phyloP scores from a whole-genome alignment of 2,797 vertebrate genomes.

The Syndactyla subalaris region DNA sequence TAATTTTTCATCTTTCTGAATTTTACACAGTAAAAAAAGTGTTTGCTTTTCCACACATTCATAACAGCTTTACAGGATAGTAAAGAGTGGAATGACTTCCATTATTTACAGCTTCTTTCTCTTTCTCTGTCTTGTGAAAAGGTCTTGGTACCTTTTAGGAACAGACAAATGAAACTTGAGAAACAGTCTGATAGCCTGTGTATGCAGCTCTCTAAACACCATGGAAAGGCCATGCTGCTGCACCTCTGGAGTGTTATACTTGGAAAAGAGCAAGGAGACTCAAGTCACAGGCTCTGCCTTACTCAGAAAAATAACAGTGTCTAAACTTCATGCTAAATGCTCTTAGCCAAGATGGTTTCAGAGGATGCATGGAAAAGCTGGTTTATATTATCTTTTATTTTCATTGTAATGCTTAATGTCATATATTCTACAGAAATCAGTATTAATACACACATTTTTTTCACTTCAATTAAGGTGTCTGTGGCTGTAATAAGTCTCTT shows the following conservation, averaged over 20 bases:
- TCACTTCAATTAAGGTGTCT: conserved; percentile 77
- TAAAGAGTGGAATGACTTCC: not conserved
- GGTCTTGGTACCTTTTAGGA: not conserved
- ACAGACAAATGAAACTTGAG: not conserved
- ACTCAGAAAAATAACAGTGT: not conserved
- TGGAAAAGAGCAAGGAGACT: not conserved
- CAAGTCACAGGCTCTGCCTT: not conserved
- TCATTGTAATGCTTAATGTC: not conserved
- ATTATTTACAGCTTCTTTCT: not conserved
- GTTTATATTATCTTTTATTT: not conserved
- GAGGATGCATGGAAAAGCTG: not conserved
- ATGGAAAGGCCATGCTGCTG: not conserved
- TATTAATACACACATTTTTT: not conserved
- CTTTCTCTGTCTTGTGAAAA: not conserved
- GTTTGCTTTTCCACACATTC: not conserved
- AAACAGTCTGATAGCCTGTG: not conserved
- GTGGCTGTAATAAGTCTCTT: conserved; percentile 86
- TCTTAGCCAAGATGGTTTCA: not conserved
- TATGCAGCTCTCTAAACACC: not conserved
- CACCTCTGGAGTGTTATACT: not conserved
- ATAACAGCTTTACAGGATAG: not conserved
- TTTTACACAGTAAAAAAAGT: not conserved
- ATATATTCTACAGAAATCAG: not conserved
- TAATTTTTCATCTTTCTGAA: not conserved
- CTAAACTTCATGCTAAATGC: not conserved